Evolutionary conservation across 2,888 invertebrate species (phyloP), one percentile per base, ranked within the genome.

Genomic region (Fragum whitleyi): DNA sequence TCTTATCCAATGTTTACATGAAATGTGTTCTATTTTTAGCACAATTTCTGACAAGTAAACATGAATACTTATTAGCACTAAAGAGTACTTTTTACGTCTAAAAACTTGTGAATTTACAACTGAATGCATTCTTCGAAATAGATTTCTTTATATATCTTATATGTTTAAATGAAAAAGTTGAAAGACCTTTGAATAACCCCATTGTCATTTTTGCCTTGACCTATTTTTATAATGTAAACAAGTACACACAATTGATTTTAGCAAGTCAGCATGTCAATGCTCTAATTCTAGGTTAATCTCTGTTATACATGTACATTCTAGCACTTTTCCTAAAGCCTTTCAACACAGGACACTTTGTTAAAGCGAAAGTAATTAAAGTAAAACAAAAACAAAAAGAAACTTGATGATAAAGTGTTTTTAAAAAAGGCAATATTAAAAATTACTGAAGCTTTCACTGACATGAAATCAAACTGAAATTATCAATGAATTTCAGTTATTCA

Each of bases 1-100:
- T 74, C 65, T 68, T 55, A 69, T 68, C 51, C 62, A 57, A 55
- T 79, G 78, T 74, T 79, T 74, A 74, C 78, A 79, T 74, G 74
- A 28, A 59, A 11, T 55, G 36, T 74, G 74, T 74, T 61, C 85
- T 85, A 85, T 68, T 77, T 77, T 79, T 85, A 85, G 85, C 79
- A 55, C 61, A 42, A 1, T 42, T 23, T 42, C 42, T 65, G 65
- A 47, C 61, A 74, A 65, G 65, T 65, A 65, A 74, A 65, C 42
- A 74, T 28, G 42, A n/a, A 61, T 32, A 16, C 29, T 1, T 1
- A 32, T 32, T 61, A n/a, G 32, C 16, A 26, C 26, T 59, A 14
- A 26, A 59, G 3, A n/a, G n/a, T n/a, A n/a, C n/a, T n/a, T n/a
- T n/a, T n/a, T n/a, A n/a, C n/a, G n/a, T n/a, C n/a, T n/a, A n/a